Evolutionary conservation across 2,113 vertebrate genomes (phyloP).

Genomic region (Gavia stellata): DNA sequence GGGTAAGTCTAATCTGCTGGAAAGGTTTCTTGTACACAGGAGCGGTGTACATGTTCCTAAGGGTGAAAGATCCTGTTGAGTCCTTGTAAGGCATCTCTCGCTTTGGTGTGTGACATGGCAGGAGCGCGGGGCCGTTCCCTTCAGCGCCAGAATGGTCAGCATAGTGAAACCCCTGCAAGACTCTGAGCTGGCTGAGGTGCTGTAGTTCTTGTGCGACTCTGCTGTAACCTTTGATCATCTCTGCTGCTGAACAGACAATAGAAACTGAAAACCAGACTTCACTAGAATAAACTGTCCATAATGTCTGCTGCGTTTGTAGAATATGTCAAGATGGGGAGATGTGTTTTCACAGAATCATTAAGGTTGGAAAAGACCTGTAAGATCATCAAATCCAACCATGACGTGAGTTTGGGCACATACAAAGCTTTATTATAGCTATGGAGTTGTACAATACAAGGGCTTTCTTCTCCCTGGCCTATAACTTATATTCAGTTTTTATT

Average conservation of each 20-base stretch:
- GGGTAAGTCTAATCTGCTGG: neutral
- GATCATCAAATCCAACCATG: too few species aligned
- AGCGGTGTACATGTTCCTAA: fast-evolving
- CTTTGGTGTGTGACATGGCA: neutral
- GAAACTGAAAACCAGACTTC: neutral
- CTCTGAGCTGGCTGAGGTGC: neutral
- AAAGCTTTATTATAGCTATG: neutral
- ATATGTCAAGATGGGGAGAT: fast-evolving
- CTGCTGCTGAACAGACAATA: neutral
- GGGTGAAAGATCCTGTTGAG: neutral
- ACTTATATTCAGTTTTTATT: neutral
- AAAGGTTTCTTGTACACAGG: neutral
- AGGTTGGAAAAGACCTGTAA: too few species aligned
- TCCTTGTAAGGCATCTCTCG: neutral
- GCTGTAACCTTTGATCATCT: neutral
- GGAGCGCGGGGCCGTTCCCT: neutral
- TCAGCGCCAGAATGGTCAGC: neutral
- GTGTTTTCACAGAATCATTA: too few species aligned
- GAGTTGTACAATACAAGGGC: neutral
- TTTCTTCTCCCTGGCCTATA: neutral
- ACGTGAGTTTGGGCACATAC: too few species aligned
- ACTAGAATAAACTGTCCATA: neutral
- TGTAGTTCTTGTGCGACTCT: neutral
- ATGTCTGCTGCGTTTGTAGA: neutral
- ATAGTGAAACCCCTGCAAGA: neutral